Evolutionary conservation across 2,888 invertebrate species (phyloP).

Genomic region (Eustalomyia histrio): DNA sequence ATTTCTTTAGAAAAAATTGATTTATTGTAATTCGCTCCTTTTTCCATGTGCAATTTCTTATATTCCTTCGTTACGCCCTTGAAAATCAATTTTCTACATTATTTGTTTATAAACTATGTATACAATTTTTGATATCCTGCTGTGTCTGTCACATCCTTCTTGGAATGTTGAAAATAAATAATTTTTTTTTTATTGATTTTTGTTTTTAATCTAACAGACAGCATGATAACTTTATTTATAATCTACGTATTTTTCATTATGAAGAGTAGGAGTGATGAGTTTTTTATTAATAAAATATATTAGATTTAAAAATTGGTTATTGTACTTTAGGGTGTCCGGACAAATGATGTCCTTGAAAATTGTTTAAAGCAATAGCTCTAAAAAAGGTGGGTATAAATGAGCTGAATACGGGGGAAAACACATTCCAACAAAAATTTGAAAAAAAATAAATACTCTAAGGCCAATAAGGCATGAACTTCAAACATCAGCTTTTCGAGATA

Average conservation of each 20-base stretch:
- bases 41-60: neutral
- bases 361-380: no score
- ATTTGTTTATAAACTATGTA: slow-evolving; percentile 55
- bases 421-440: no score
- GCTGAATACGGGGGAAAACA: no score
- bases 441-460: no score
- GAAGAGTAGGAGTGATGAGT: neutral
- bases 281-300: no score
- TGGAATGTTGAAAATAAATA: neutral
- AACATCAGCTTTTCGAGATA: no score
- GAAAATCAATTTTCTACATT: slow-evolving; percentile 58
- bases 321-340: no score
- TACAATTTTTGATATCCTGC: slow-evolving; percentile 49
- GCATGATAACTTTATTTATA: slow-evolving; percentile 54
- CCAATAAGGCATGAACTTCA: no score
- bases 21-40: neutral
- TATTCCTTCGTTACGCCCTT: slow-evolving; percentile 40
- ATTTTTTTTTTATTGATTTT: slow-evolving; percentile 1
- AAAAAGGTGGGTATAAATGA: no score
- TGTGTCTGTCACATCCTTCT: slow-evolving; percentile 46
- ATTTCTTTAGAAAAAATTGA: no score
- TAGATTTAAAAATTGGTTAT: no score
- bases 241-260: slow-evolving; percentile 13
- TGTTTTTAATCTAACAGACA: slow-evolving; percentile 44
- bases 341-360: no score